Percentiles rank a stretch among this genome's conserved stretches.
Evolutionary conservation across 1,140 invertebrate genomes (phyloP).

Genomic region (Hypothenemus hampei): DNA sequence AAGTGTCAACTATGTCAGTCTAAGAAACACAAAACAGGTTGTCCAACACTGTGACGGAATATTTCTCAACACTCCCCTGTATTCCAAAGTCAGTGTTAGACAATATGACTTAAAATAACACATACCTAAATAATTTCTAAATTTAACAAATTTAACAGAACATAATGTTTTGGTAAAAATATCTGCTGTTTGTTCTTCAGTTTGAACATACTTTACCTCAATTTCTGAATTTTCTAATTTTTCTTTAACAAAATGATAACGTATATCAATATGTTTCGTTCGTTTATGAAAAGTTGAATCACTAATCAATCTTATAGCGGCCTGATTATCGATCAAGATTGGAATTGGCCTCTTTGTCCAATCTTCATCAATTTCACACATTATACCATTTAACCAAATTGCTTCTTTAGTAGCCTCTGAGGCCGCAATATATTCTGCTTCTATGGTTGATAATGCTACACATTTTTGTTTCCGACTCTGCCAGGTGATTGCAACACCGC

Average conservation of each 20-base stretch:
- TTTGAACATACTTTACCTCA: conserved; percentile 19
- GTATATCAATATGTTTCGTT: conserved; percentile 41
- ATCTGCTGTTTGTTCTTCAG: conserved; percentile 7
- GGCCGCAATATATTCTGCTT: conserved; percentile 45
- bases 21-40: too few relatives aligned
- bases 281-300: conserved; percentile 8
- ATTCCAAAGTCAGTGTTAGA: too few relatives aligned
- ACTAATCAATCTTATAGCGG: conserved; percentile 1
- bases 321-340: conserved; percentile 11
- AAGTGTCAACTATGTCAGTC: too few relatives aligned
- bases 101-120: too few relatives aligned
- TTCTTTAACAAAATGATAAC: conserved; percentile 37
- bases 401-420: conserved; percentile 38
- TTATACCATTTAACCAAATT: conserved; percentile 32
- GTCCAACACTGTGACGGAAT: too few relatives aligned
- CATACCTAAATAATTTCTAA: too few relatives aligned
- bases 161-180: conserved; percentile 15
- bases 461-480: conserved; percentile 40
- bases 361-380: conserved; percentile 35
- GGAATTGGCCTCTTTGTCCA: too few relatives aligned
- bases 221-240: background rate
- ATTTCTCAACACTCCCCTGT: too few relatives aligned
- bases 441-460: conserved; percentile 41
- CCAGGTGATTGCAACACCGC: conserved; percentile 42
- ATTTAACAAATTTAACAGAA: too few relatives aligned